Conservation (phyloP, 1,140 invertebrate species). For the Aporrectodea caliginosa region DNA sequence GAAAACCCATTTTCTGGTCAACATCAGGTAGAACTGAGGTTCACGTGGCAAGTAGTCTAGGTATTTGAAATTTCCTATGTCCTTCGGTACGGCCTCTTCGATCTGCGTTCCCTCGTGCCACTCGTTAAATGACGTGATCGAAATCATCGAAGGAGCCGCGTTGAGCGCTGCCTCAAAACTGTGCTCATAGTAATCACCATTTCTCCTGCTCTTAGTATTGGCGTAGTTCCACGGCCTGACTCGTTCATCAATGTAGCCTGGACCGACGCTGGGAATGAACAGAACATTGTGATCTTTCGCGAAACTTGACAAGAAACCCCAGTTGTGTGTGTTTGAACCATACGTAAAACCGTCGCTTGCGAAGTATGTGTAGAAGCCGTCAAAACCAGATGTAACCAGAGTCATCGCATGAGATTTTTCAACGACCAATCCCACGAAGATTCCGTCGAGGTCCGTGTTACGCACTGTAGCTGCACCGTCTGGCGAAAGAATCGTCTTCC, state of each 20-base stretch:
- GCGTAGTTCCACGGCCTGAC: slow-evolving; percentile 58
- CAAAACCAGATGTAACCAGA: slow-evolving; percentile 51
- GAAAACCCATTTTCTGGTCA: slow-evolving; percentile 39
- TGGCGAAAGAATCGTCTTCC: slow-evolving; percentile 50
- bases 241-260: slow-evolving; percentile 58
- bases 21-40: slow-evolving; percentile 49
- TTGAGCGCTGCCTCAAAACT: slow-evolving; percentile 52
- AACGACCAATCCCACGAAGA: slow-evolving; percentile 57
- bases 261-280: slow-evolving; percentile 59
- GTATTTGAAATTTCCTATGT: slow-evolving; percentile 44
- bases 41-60: slow-evolving; percentile 44
- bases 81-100: slow-evolving; percentile 54
- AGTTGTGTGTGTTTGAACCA: slow-evolving; percentile 56
- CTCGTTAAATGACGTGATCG: slow-evolving; percentile 60
- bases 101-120: slow-evolving; percentile 62
- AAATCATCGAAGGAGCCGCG: slow-evolving; percentile 47
- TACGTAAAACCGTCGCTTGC: slow-evolving; percentile 57
- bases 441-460: slow-evolving; percentile 54
- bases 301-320: slow-evolving; percentile 50
- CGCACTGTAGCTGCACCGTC: slow-evolving; percentile 46
- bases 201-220: slow-evolving; percentile 50
- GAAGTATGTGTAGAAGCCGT: slow-evolving; percentile 61
- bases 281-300: slow-evolving; percentile 48
- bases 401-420: slow-evolving; percentile 46
- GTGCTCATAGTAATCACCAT: slow-evolving; percentile 56